Percentiles rank a stretch among this genome's conserved stretches.
phyloP scores from a whole-genome alignment of 2,888 invertebrate species.

The Augochlorella aurata region DNA sequence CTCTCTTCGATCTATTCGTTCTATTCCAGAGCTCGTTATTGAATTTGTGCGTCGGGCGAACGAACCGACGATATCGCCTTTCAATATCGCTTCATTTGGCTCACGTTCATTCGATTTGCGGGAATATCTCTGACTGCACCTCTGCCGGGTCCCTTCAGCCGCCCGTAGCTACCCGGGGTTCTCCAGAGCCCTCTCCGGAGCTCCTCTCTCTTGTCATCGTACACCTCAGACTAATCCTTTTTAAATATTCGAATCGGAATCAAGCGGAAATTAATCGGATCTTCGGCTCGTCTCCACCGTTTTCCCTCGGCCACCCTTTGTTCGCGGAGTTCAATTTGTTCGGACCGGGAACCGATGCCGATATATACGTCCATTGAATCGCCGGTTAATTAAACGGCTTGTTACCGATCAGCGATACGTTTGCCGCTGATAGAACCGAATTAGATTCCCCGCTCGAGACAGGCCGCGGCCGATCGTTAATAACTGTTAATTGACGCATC shows the following conservation, averaged over 20 bases:
- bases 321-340: slow-evolving; percentile 44
- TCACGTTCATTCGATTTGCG: slow-evolving; percentile 75
- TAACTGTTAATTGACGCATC: slow-evolving; percentile 34
- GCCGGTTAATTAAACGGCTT: slow-evolving; percentile 57
- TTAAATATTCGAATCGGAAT: slow-evolving; percentile 72
- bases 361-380: slow-evolving; percentile 41
- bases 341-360: slow-evolving; percentile 42
- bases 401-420: slow-evolving; percentile 44
- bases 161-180: background rate
- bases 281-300: slow-evolving; percentile 37
- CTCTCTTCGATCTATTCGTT: slow-evolving; percentile 49
- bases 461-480: slow-evolving; percentile 26
- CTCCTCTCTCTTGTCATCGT: slow-evolving; percentile 43
- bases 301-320: slow-evolving; percentile 20
- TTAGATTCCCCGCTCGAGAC: slow-evolving; percentile 25
- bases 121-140: slow-evolving; percentile 70
- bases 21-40: slow-evolving; percentile 72
- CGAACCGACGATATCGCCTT: slow-evolving; percentile 74
- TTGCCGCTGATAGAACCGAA: slow-evolving; percentile 32
- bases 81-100: slow-evolving; percentile 76
- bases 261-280: slow-evolving; percentile 73
- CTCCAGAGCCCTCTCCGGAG: slow-evolving; percentile 20
- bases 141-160: background rate
- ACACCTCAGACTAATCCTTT: slow-evolving; percentile 68
- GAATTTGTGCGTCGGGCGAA: slow-evolving; percentile 73